Base-by-base conservation (phyloP, 2,888 invertebrate species). In the Rhagonycha lutea region DNA sequence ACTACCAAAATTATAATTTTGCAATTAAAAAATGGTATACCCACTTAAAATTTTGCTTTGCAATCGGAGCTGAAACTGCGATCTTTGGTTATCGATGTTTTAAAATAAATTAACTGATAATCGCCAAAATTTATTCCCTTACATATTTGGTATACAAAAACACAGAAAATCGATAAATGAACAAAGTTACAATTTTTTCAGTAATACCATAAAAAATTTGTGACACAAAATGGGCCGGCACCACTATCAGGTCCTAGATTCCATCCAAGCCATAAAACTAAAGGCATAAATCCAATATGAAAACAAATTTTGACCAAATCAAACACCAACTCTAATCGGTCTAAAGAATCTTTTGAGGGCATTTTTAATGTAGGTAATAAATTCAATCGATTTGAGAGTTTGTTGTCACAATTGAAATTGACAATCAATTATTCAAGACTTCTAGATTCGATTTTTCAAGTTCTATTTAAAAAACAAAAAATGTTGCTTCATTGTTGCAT, bases 201-300 rank as follows among this genome's bases (percentile, higher is more conserved):
- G 68, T 81, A 81, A 78, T 79, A 79, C 81, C 82, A 82, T n/a
- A 83, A 69, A 68, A 83, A 82, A 70, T 83, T 82, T 23, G 82
- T 82, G 24, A 82, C 11, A 2, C 79, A 79, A 74, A 83, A 82
- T 10, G 81, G 79, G 14, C 81, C 79, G n/a, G 79, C 79, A 23
- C 82, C 83, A 14, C 75, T 72, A 60, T 83, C 82, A 4, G 83
- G 81, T 70, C 83, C 83, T 32, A 81, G 78, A 26, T 76, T 80
- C 83, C 83, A 83, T 14, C 83, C 82, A 73, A 83, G 70, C 78
- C 81, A 82, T 62, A 83, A 62, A 68, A 82, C 72, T 23, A 80
- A 69, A 3, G 83, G 83, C 65, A 83, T 77, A 72, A 80, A 83
- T 61, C 82, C 82, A 61, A 79, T n/a, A 63, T 82, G 83, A 76